These are phyloP conservation scores for Netelia fuscicornis DNA, from an alignment of 2,888 invertebrate genomes.

Conservation along the genomic window DNA sequence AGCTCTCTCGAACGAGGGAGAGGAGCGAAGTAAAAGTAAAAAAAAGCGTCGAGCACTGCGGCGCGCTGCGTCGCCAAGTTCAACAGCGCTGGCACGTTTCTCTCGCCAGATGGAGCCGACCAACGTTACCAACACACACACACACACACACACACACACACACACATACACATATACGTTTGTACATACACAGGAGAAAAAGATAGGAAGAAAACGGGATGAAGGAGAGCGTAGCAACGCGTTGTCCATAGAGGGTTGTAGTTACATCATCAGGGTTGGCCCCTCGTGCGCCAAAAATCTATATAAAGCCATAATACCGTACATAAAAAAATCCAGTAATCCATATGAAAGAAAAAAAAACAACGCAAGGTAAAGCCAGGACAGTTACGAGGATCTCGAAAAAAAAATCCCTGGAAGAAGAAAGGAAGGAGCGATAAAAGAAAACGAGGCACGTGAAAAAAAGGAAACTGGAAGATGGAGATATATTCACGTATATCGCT, in stretches of 20 bases:
- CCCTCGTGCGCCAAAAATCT: constrained; percentile 14
- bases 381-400: constrained; percentile 23
- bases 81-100: constrained; percentile 28
- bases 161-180: background rate
- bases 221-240: background rate
- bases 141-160: background rate
- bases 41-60: constrained; percentile 50
- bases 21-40: background rate
- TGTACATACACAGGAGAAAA: background rate
- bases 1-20: background rate
- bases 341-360: too few species aligned
- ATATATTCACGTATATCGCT: background rate
- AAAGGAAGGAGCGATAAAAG: constrained; percentile 6
- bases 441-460: background rate
- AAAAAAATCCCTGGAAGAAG: background rate
- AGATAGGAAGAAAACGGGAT: background rate
- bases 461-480: constrained; percentile 26
- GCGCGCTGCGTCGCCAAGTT: constrained; percentile 61
- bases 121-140: background rate
- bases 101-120: constrained; percentile 35
- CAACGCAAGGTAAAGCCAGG: background rate
- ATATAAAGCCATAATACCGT: background rate
- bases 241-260: constrained; percentile 22
- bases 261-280: constrained; percentile 33
- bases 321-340: background rate